These are phyloP conservation scores for Epizoanthus fatuus DNA, from an alignment of 92 coral and sea anemone genomes.

Conservation along the genomic window DNA sequence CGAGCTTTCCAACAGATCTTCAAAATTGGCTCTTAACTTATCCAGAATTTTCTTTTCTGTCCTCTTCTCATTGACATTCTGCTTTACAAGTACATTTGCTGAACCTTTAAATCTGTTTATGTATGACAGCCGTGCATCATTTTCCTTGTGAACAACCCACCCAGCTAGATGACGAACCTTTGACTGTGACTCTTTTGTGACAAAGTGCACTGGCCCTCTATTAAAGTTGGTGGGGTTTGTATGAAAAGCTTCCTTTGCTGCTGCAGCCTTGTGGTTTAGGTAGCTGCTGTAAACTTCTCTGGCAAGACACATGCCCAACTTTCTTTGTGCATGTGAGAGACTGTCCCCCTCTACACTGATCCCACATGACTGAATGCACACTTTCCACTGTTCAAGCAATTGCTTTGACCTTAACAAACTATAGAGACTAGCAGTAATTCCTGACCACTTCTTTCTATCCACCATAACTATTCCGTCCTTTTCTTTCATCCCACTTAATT, in stretches of 20 bases:
- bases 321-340: too few relatives aligned
- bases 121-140: slow-evolving; percentile 30
- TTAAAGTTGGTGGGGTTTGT: too few relatives aligned
- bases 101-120: slow-evolving; percentile 50
- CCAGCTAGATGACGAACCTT: too few relatives aligned
- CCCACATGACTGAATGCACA: not conserved
- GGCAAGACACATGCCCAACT: too few relatives aligned
- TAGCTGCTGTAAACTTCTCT: too few relatives aligned
- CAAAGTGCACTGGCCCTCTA: too few relatives aligned
- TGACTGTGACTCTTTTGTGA: too few relatives aligned
- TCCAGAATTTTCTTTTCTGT: slow-evolving; percentile 25
- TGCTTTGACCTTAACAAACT: slow-evolving; percentile 9
- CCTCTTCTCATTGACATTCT: slow-evolving; percentile 8
- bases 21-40: not conserved
- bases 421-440: not conserved
- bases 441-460: slow-evolving; percentile 20
- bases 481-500: too few relatives aligned
- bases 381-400: slow-evolving; percentile 13
- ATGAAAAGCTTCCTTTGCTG: too few relatives aligned
- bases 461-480: too few relatives aligned
- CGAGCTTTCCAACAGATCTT: slow-evolving; percentile 11
- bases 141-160: slow-evolving; percentile 9
- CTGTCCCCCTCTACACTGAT: too few relatives aligned
- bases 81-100: not conserved
- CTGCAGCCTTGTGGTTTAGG: too few relatives aligned